Evolutionary conservation across 2,797 vertebrate genomes (phyloP), one percentile per base, ranked within the genome.

Genomic region (Clarias laeviceps): DNA sequence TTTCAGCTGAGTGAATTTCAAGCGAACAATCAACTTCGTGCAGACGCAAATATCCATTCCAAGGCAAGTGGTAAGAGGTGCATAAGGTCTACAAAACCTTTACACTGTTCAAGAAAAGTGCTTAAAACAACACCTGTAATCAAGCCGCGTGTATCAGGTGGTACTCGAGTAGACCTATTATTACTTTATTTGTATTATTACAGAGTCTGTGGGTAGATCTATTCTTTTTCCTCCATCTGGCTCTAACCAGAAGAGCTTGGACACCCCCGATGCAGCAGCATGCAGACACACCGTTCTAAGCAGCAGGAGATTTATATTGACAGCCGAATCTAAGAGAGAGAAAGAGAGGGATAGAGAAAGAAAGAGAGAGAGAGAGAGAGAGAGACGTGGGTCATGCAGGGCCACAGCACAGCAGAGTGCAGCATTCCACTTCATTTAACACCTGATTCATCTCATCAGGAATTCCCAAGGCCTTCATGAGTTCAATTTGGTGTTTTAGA

Each of bases 381-480:
- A 59, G 27, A 59, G 7, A 37, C 73, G 37, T 11, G 57, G 77
- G 77, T 80, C 79, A 80, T 9, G n/a, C 78, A 65, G 78, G 37
- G 61, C 37, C 78, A 80, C 61, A 29, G 61, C 61, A 65, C 78
- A 50, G 61, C 78, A 50, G 37, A 45, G 78, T 12, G 34, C 61
- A 45, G 59, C 62, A 65, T 66, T 80, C 40, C 40, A 32, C 79
- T 80, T 80, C 79, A 80, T 80, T 80, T 80, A 50, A 50, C 79
- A 80, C 37, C 40, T 80, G 79, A 66, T 80, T 80, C 62, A 80
- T 80, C 62, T 66, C 40, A 65, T 66, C 79, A 65, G 62, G 40
- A 80, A 80, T 80, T 80, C 79, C 40, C 79, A 20, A 66, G 40
- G 79, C 62, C 34, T 64, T 50, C 76, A 79, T 64, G 77, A 29